Conservation (phyloP, 2,888 invertebrate species). For the Ceriagrion tenellum region DNA sequence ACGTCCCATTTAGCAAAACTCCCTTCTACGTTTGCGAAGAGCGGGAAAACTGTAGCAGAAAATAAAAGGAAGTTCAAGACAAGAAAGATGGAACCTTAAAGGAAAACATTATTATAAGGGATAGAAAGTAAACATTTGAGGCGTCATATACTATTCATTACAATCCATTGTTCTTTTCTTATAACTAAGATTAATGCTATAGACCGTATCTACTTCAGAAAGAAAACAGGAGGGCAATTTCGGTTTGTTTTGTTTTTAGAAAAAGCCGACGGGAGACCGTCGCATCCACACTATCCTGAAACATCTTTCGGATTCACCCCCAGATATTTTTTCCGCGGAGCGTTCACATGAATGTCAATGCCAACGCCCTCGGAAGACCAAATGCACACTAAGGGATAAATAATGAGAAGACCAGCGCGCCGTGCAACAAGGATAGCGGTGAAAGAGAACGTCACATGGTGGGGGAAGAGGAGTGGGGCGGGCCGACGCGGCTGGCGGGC, state of each 20-base stretch:
- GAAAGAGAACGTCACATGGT: background rate
- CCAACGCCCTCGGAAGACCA: background rate
- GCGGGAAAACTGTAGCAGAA: background rate
- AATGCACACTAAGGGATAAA: background rate
- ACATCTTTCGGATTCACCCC: background rate
- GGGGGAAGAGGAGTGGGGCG: background rate
- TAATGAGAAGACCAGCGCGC: background rate
- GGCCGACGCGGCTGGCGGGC: background rate
- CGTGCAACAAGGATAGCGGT: background rate
- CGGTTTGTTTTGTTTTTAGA: background rate
- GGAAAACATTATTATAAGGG: background rate
- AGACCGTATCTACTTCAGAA: background rate
- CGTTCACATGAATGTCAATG: background rate
- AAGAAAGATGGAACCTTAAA: background rate
- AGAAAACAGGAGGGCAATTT: background rate
- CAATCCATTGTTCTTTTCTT: background rate
- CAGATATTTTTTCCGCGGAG: background rate
- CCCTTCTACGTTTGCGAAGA: background rate
- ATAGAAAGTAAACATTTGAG: background rate
- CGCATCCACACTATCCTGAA: background rate
- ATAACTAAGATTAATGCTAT: background rate
- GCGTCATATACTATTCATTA: background rate
- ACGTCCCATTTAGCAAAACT: background rate
- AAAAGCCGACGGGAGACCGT: background rate
- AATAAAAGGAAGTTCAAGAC: background rate